Conservation (phyloP, 2,888 invertebrate genomes). For the Tetranychus piercei region DNA sequence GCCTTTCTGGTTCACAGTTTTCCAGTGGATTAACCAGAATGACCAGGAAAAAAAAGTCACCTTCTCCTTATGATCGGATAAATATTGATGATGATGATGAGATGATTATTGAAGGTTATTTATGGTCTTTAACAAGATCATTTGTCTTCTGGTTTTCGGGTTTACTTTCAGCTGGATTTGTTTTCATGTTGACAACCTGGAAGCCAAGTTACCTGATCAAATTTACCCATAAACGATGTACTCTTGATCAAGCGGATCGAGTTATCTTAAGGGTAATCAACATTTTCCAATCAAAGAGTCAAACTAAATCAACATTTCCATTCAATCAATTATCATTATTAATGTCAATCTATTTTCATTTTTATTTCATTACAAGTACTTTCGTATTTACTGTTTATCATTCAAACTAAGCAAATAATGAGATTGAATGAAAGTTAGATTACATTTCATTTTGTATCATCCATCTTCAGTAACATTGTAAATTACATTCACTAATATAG, state of each 20-base stretch:
- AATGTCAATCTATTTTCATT: not conserved
- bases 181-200: constrained; percentile 26
- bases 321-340: not conserved
- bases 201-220: constrained; percentile 24
- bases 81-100: constrained; percentile 21
- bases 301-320: no score
- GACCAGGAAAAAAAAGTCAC: not conserved
- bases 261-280: constrained; percentile 26
- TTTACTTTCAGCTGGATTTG: constrained; percentile 24
- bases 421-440: not conserved
- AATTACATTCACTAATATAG: no score
- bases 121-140: constrained; percentile 1
- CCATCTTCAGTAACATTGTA: not conserved
- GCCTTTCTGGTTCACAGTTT: not conserved
- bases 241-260: constrained; percentile 25
- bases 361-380: not conserved
- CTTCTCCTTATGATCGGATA: constrained; percentile 14
- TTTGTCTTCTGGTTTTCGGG: not conserved
- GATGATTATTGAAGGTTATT: constrained; percentile 17
- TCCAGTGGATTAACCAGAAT: not conserved
- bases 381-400: no score
- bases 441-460: constrained; percentile 20
- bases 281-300: constrained; percentile 8
- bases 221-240: constrained; percentile 25
- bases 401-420: no score